Base-by-base conservation (phyloP, 2,888 invertebrate species). In the Habrosyne pyritoides region DNA sequence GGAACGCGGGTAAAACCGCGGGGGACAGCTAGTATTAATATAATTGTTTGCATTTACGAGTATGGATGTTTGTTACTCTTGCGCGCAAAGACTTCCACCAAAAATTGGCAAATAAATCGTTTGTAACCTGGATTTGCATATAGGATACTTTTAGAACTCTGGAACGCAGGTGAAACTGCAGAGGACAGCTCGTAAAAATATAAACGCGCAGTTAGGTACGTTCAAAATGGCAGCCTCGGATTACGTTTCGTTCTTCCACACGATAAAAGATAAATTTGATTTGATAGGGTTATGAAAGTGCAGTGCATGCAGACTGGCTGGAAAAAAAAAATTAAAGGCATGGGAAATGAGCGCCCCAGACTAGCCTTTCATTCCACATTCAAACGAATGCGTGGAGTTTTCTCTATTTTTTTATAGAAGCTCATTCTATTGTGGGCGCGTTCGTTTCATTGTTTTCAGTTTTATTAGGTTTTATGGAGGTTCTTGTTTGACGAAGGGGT, bases 291-390 rank as follows among this genome's bases (percentile, higher is more conserved):
- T 50, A 50, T 42, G 42, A 14, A 42, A 42, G 18, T 42, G 14
- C 42, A 42, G 18, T 36, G n/a, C 14, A 36, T 50, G 18, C 50
- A 50, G 8, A 21, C 50, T 28, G 30, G 28, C 28, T 33, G 10
- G 10, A 28, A 33, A 22, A 52, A 58, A 54, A 59, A 55, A 47
- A 28, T 49, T 64, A 70, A 69, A 75, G 73, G 67, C 69, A 73
- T 70, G 75, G 77, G 73, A 78, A 78, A 77, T 69, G 73, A 72
- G 71, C 68, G 75, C 69, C 65, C 74, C 70, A 73, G 75, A 66
- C 58, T 63, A 64, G 68, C 65, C 33, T 61, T 62, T 67, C 73
- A 70, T 75, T 74, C 69, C 67, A 75, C 76, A 69, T 71, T 75
- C 61, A 71, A 74, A 71, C 66, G 63, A 55, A 55, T 54, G 42